Percentiles rank a stretch among this genome's conserved stretches.
phyloP scores from a whole-genome alignment of 1,140 invertebrate species.

The Aphidius ervi region DNA sequence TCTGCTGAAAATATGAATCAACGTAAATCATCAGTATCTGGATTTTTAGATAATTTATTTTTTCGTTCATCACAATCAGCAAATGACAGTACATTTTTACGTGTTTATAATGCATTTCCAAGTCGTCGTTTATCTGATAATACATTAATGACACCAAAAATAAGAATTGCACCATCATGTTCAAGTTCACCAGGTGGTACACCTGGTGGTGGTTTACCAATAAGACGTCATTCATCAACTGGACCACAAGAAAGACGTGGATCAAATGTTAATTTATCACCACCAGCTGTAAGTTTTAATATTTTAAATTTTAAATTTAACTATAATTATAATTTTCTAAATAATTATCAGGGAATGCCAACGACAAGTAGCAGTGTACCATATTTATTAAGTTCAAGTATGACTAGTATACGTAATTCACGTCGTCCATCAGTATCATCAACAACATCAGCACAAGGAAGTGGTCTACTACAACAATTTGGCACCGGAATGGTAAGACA shows the following conservation, averaged over 20 bases:
- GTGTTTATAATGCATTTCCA: constrained; percentile 75
- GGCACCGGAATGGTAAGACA: constrained; percentile 84
- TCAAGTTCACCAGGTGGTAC: constrained; percentile 80
- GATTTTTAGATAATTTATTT: constrained; percentile 68
- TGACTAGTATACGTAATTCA: constrained; percentile 72
- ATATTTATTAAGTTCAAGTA: constrained; percentile 74
- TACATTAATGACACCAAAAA: constrained; percentile 85
- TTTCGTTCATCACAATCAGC: constrained; percentile 68
- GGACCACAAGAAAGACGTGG: constrained; percentile 81
- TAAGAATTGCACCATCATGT: constrained; percentile 78
- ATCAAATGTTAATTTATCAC: constrained; percentile 80
- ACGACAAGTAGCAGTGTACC: constrained; percentile 84
- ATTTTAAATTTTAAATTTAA: constrained; percentile 14
- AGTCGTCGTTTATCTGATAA: constrained; percentile 86
- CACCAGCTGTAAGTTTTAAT: constrained; percentile 69
- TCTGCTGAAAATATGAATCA: constrained; percentile 50
- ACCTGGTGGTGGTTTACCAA: constrained; percentile 73
- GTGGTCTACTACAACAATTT: constrained; percentile 74
- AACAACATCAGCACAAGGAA: constrained; percentile 61
- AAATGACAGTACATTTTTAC: constrained; percentile 81
- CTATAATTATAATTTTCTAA: neutral
- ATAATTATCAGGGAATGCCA: constrained; percentile 73
- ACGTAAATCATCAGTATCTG: constrained; percentile 43
- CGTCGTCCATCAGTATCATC: constrained; percentile 62
- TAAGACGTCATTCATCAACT: constrained; percentile 82